phyloP scores from a whole-genome alignment of 2,888 invertebrate genomes.

The Protodeltote pygarga region DNA sequence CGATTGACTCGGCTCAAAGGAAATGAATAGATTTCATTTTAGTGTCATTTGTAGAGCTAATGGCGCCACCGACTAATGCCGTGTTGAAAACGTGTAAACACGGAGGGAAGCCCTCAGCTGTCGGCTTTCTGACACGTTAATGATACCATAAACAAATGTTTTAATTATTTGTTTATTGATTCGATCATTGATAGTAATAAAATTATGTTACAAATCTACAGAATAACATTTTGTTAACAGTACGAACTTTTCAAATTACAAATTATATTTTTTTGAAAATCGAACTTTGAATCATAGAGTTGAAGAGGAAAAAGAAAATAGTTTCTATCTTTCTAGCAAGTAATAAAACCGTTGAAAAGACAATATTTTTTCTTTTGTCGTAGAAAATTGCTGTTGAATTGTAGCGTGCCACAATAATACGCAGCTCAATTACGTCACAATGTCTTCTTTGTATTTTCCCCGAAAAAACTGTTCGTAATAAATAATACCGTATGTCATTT shows the following conservation, averaged over 20 bases:
- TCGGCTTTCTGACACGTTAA: slow-evolving; percentile 63
- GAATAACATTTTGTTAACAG: too few relatives aligned
- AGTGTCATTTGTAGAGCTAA: slow-evolving; percentile 86
- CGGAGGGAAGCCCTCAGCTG: slow-evolving; percentile 53
- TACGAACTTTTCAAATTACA: too few relatives aligned
- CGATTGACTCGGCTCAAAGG: slow-evolving; percentile 83
- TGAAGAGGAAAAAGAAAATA: slow-evolving; percentile 14
- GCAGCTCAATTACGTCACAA: slow-evolving; percentile 83
- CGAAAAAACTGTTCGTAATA: slow-evolving; percentile 78
- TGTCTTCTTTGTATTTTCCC: slow-evolving; percentile 83
- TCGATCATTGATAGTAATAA: slow-evolving; percentile 15
- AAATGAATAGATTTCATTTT: slow-evolving; percentile 87
- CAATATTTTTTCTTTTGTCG: slow-evolving; percentile 51
- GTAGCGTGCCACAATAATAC: slow-evolving; percentile 76
- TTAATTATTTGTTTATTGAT: slow-evolving; percentile 44
- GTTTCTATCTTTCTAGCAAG: slow-evolving; percentile 5
- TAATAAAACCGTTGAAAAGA: slow-evolving; percentile 33
- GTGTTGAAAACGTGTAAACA: slow-evolving; percentile 68
- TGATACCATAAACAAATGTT: slow-evolving; percentile 53
- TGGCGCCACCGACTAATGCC: slow-evolving; percentile 78
- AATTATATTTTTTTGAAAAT: background rate
- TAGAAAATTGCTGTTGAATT: slow-evolving; percentile 61
- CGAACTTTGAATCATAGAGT: slow-evolving; percentile 6
- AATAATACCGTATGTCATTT: slow-evolving; percentile 87
- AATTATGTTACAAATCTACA: too few relatives aligned